Conservation (phyloP, 2,113 vertebrate species). For the Lonchura striata region DNA sequence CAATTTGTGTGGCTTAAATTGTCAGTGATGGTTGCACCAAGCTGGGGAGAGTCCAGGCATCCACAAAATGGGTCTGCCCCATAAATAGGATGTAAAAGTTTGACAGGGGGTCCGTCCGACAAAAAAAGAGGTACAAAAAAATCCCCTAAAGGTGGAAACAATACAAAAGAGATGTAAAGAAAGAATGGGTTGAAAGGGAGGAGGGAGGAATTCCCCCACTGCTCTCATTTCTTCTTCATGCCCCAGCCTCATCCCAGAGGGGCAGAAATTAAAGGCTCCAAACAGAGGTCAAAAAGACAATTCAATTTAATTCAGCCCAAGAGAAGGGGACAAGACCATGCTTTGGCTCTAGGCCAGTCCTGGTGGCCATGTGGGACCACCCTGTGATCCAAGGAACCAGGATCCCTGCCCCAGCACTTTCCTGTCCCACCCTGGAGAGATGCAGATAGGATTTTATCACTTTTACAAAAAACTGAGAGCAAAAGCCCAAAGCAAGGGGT, state of each 20-base stretch:
- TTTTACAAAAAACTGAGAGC: neutral
- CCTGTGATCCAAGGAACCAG: neutral
- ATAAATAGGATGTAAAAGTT: neutral
- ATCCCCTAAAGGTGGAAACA: neutral
- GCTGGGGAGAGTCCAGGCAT: neutral
- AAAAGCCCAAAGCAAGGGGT: neutral
- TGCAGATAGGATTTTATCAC: neutral
- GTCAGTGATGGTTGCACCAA: neutral
- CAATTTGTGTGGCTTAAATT: neutral
- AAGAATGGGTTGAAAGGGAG: neutral
- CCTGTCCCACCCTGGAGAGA: fast-evolving
- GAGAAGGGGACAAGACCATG: neutral
- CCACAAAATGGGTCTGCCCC: neutral
- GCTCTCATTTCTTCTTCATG: neutral
- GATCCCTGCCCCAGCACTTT: neutral
- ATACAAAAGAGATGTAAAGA: neutral
- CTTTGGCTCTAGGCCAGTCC: neutral
- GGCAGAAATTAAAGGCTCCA: neutral
- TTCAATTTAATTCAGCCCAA: neutral
- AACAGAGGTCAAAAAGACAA: neutral
- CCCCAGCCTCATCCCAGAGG: neutral
- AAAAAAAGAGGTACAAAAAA: neutral
- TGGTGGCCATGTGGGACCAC: neutral
- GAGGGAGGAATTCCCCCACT: neutral
- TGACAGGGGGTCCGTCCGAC: neutral